These are phyloP conservation scores for Drosophila sulfurigaster DNA, from an alignment of 1,140 invertebrate species.

Conservation along the genomic window DNA sequence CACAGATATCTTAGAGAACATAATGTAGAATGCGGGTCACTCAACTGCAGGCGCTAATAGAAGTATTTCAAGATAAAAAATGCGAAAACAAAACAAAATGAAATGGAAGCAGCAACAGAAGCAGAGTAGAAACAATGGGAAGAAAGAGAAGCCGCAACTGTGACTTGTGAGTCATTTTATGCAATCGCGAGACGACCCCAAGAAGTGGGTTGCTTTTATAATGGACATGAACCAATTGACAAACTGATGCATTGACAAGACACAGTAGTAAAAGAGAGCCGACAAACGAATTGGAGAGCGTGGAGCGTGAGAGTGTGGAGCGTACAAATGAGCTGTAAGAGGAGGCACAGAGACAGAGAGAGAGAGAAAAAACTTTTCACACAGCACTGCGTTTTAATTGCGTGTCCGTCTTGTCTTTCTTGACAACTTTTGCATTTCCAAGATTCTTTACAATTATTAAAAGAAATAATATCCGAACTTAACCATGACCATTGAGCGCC, in stretches of 20 bases:
- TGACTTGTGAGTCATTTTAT: conserved; percentile 79
- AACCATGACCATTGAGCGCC: conserved; percentile 68
- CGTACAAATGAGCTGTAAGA: neutral
- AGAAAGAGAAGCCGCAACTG: conserved; percentile 53
- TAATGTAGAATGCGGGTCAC: conserved; percentile 56
- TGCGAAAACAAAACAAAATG: conserved; percentile 43
- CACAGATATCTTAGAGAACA: conserved; percentile 18
- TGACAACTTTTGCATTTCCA: conserved; percentile 71
- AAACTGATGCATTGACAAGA: conserved; percentile 54
- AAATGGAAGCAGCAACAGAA: conserved; percentile 9
- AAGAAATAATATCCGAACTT: conserved; percentile 45
- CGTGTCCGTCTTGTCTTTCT: conserved; percentile 49
- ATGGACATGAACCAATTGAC: conserved; percentile 50
- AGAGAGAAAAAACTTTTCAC: conserved; percentile 43
- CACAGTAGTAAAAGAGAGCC: conserved; percentile 24
- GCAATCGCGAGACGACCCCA: conserved; percentile 60
- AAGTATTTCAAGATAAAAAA: conserved; percentile 35
- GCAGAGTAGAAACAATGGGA: conserved; percentile 43
- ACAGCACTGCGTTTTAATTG: conserved; percentile 63
- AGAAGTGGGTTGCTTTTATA: conserved; percentile 66
- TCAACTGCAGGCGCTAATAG: conserved; percentile 22
- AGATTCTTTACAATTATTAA: conserved; percentile 71
- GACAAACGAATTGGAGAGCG: conserved; percentile 1
- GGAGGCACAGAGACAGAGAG: conserved; percentile 3
- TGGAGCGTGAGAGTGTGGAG: conserved; percentile 11